Conservation (phyloP, 2,113 vertebrate genomes). For the Seriola rivoliana region DNA sequence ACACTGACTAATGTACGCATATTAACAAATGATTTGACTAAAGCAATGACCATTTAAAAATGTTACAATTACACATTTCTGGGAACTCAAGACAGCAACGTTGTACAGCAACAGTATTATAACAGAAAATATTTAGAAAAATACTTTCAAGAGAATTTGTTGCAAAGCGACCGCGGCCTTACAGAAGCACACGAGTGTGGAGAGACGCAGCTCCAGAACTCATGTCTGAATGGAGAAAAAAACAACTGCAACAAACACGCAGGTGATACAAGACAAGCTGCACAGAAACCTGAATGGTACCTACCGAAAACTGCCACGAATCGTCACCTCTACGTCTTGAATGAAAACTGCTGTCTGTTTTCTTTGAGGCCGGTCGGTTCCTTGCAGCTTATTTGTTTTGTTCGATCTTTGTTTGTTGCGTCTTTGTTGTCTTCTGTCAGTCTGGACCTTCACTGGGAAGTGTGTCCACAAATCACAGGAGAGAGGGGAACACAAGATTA, state of each 20-base stretch:
- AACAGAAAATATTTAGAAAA: neutral
- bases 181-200: too few relatives aligned
- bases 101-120: neutral
- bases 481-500: conserved; percentile 4
- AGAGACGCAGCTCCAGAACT: neutral
- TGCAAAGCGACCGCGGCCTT: neutral
- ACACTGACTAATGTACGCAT: neutral
- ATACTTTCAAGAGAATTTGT: neutral
- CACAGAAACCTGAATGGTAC: neutral
- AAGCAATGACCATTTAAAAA: neutral
- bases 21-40: neutral
- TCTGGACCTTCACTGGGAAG: neutral
- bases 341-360: neutral
- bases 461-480: conserved; percentile 6
- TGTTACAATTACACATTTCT: neutral
- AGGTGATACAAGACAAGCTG: neutral
- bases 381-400: conserved; percentile 1
- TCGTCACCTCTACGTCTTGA: conserved; percentile 45
- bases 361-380: neutral
- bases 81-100: neutral
- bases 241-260: neutral
- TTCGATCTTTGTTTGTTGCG: neutral
- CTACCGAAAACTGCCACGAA: neutral
- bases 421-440: neutral
- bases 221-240: neutral